Base-by-base conservation (phyloP, 2,113 vertebrate species). In the Stomatorhinus ivindoensis region DNA sequence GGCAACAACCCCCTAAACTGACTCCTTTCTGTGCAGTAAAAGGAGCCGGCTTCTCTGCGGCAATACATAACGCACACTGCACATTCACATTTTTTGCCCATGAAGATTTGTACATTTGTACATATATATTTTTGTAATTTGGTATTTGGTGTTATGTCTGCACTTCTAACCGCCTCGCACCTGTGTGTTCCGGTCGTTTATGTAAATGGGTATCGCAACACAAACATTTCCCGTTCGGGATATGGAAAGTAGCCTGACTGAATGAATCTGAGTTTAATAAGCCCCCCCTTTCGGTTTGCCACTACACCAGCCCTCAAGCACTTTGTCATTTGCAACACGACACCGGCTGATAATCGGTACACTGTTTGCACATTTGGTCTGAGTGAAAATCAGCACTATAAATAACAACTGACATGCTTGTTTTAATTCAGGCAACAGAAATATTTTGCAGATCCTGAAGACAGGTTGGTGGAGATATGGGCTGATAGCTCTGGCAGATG, bases 381-480 rank as follows among this genome's bases (percentile, higher is more conserved):
- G 17, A 21, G 44, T n/a, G 86, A 65, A 65, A 53, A 83, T 87
- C 17, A 19, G 1, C 48, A 24, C 2, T 2, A 89, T 27, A 47
- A 39, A 48, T 89, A 87, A 90, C 84, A 55, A 65, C 83, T 73
- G 19, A 4, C 35, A 42, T 42, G 35, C 48, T 65, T 46, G 39
- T 86, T 86, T 86, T 27, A 86, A 80, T 53, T 46, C 89, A 99
- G 98, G 95, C 35, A 94, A 93, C 31, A 92, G 93, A 17, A 97
- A 94, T 91, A 93, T 99, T 90, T 88, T 97, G 35, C 93, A 96
- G 76, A 97, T 99, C 92, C 89, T 99, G 91, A 98, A 96, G 92
- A 94, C 89, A 84, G 97, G 97, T 51, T 98, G 98, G 98, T 99
- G 98, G 98, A 98, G 97, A 90, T 99, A 99, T 87, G 46, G 98